Percentiles rank a stretch among this genome's conserved stretches.
Conservation (phyloP, 1,140 invertebrate species). For the Calephelis virginiensis region DNA sequence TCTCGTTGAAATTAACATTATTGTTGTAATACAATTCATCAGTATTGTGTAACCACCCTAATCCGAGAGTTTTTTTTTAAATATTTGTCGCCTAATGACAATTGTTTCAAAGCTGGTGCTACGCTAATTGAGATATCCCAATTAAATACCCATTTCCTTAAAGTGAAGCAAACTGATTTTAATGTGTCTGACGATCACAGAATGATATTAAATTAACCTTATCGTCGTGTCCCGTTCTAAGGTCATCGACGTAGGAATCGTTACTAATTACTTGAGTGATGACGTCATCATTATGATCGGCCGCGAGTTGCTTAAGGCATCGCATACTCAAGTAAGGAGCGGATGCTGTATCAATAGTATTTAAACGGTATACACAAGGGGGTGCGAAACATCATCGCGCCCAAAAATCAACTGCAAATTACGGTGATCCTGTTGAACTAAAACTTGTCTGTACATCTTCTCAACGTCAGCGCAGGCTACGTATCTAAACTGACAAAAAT, state of each 20-base stretch:
- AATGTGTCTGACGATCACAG: slow-evolving; percentile 37
- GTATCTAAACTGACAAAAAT: neutral
- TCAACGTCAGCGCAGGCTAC: slow-evolving; percentile 39
- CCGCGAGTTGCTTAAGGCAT: slow-evolving; percentile 35
- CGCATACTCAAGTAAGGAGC: neutral
- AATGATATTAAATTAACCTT: slow-evolving; percentile 7
- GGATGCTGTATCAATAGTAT: too few species aligned
- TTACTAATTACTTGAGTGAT: neutral
- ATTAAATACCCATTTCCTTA: slow-evolving; percentile 49
- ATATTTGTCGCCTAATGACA: slow-evolving; percentile 18
- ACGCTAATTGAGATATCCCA: slow-evolving; percentile 1
- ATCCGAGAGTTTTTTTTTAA: slow-evolving; percentile 37
- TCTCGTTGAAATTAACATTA: slow-evolving; percentile 11
- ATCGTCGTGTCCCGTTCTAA: slow-evolving; percentile 37
- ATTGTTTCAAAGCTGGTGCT: slow-evolving; percentile 8
- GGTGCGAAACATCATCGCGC: slow-evolving; percentile 24
- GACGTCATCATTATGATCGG: slow-evolving; percentile 11
- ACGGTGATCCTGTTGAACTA: slow-evolving; percentile 35
- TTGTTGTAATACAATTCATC: slow-evolving; percentile 37
- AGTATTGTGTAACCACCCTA: slow-evolving; percentile 30
- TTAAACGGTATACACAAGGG: too few species aligned
- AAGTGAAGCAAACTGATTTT: slow-evolving; percentile 29
- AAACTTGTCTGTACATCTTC: slow-evolving; percentile 34
- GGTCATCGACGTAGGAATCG: slow-evolving; percentile 76
- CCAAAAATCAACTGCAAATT: slow-evolving; percentile 54